Evolutionary conservation across 2,797 vertebrate species (phyloP).

Genomic region (Monodelphis domestica): DNA sequence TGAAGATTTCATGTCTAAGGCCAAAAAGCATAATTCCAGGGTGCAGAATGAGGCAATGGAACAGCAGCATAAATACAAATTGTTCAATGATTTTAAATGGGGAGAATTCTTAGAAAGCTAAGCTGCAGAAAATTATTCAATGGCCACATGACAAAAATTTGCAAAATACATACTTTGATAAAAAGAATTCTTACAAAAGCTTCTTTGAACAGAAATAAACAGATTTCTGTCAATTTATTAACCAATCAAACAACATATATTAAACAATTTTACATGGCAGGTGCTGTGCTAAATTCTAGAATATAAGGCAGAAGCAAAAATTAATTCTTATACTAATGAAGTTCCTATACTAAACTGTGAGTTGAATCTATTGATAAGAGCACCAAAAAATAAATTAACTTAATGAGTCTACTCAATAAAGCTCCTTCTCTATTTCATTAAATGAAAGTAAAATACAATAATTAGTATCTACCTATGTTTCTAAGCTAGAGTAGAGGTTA

Average conservation of each 20-base stretch:
- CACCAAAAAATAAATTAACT: constrained; percentile 5
- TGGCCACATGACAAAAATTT: neutral
- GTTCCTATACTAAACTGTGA: neutral
- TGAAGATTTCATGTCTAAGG: neutral
- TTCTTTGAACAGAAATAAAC: neutral
- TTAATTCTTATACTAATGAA: neutral
- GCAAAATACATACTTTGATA: neutral
- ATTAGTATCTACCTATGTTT: constrained; percentile 55
- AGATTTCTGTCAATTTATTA: neutral
- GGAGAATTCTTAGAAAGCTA: neutral
- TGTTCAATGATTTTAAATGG: neutral
- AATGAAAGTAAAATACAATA: constrained; percentile 64
- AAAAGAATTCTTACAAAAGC: neutral
- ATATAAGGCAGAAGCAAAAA: neutral
- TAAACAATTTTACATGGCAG: neutral
- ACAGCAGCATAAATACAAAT: neutral
- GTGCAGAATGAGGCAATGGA: neutral
- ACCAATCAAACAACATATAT: neutral
- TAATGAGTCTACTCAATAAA: constrained; percentile 30
- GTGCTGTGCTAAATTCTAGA: neutral
- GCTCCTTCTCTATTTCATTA: constrained; percentile 47
- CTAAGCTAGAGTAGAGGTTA: constrained; percentile 54
- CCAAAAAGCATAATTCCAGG: neutral
- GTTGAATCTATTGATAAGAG: constrained; percentile 31
- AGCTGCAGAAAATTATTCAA: neutral